Percentiles rank a stretch among this genome's conserved stretches.
phyloP scores from a whole-genome alignment of 1,140 invertebrate genomes.

The Drosophila rhopaloa region DNA sequence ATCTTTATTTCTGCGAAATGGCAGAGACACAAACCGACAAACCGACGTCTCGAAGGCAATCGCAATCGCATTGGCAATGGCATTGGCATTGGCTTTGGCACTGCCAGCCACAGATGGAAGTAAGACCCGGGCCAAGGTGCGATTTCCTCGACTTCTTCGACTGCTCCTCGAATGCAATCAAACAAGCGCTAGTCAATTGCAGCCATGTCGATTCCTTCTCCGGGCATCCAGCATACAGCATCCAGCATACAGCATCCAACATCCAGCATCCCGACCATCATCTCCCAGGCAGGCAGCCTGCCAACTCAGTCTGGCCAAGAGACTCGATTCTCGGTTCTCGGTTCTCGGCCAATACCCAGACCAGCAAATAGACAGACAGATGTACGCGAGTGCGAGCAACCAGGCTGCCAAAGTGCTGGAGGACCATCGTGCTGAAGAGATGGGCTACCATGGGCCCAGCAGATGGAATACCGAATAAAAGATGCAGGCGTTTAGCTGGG shows the following conservation, averaged over 20 bases:
- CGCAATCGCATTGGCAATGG: conserved; percentile 48
- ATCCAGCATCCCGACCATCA: conserved; percentile 19
- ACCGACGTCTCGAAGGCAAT: conserved; percentile 28
- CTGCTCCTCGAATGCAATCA: conserved; percentile 74
- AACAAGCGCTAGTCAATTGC: conserved; percentile 81
- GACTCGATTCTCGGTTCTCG: conserved; percentile 31
- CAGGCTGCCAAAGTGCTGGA: conserved; percentile 53
- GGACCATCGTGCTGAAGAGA: conserved; percentile 16
- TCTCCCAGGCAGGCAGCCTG: conserved; percentile 37
- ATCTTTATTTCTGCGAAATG: conserved; percentile 83
- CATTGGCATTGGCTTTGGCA: conserved; percentile 34
- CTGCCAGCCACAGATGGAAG: conserved; percentile 28
- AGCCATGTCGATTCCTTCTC: conserved; percentile 47
- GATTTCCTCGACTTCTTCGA: conserved; percentile 56
- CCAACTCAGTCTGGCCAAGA: conserved; percentile 33
- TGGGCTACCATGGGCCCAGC: conserved; percentile 40
- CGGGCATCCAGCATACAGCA: background rate
- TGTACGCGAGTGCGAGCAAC: conserved; percentile 67
- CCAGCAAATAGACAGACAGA: conserved; percentile 75
- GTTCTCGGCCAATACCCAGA: conserved; percentile 22
- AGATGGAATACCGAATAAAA: background rate
- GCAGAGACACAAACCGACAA: conserved; percentile 49
- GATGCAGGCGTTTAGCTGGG: background rate
- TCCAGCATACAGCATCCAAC: conserved; percentile 13
- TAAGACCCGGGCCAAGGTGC: conserved; percentile 60